phyloP scores from a whole-genome alignment of 2,113 vertebrate species.

The Symphodus melops region DNA sequence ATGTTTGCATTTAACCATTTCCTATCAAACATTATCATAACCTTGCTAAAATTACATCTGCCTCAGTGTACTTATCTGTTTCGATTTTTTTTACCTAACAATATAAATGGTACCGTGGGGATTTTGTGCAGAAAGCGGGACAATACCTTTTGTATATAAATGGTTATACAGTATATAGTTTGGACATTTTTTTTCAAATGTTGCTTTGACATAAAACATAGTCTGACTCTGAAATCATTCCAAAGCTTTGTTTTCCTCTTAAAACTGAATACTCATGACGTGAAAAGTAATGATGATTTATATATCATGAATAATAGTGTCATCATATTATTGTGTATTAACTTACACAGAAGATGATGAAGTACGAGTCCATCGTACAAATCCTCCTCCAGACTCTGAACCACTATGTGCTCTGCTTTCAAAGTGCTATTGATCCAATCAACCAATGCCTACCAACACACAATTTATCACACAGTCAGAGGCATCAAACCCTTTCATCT shows the following conservation, averaged over 20 bases:
- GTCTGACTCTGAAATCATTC: neutral
- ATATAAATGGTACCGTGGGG: too few relatives aligned
- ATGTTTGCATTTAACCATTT: too few relatives aligned
- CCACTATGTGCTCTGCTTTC: conserved; percentile 90
- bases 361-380: conserved; percentile 93
- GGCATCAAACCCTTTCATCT: conserved; percentile 38
- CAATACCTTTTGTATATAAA: too few relatives aligned
- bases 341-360: conserved; percentile 93
- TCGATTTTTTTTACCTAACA: too few relatives aligned
- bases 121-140: too few relatives aligned
- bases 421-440: conserved; percentile 92
- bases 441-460: conserved; percentile 82
- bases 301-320: neutral
- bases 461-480: conserved; percentile 54
- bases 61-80: too few relatives aligned
- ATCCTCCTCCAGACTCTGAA: conserved; percentile 92
- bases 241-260: conserved; percentile 3
- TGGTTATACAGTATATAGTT: too few relatives aligned
- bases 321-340: conserved; percentile 10
- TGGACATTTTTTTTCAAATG: too few relatives aligned
- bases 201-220: too few relatives aligned
- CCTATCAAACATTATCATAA: too few relatives aligned
- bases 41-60: too few relatives aligned
- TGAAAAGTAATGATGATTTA: conserved; percentile 9
- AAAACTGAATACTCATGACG: conserved; percentile 6